phyloP scores from a whole-genome alignment of 2,113 vertebrate genomes.

The Miniopterus natalensis region DNA sequence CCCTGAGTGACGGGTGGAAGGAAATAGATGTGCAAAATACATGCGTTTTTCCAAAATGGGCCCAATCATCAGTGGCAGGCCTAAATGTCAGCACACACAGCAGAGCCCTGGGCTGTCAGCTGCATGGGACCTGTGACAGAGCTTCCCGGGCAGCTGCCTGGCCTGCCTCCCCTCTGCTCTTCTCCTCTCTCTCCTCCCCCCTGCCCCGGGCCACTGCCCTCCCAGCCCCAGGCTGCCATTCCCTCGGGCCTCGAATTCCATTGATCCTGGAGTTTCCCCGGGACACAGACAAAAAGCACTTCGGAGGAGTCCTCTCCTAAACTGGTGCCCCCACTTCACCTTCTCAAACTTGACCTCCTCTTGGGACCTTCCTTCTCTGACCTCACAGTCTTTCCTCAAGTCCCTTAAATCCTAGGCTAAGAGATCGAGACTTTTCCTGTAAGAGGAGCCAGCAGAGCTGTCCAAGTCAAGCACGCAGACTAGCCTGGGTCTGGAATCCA shows the following conservation, averaged over 20 bases:
- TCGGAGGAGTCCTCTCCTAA: neutral
- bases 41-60: neutral
- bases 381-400: neutral
- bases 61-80: neutral
- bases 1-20: slow-evolving; percentile 7
- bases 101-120: neutral
- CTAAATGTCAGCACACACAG: neutral
- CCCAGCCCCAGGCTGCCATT: neutral
- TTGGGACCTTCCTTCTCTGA: neutral
- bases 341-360: neutral
- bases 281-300: neutral
- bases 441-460: neutral
- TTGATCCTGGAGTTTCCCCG: neutral
- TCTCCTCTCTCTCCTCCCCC: accelerated
- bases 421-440: accelerated
- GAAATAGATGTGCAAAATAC: neutral
- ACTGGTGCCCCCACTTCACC: accelerated
- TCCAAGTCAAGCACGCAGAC: neutral
- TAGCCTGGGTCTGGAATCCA: neutral
- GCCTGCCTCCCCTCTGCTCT: neutral
- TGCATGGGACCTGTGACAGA: neutral
- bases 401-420: neutral
- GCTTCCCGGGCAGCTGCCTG: neutral
- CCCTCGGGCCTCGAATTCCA: neutral
- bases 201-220: neutral